A percentile compares a stretch with the other conserved stretches of the same genome.
Evolutionary conservation across 2,888 invertebrate species (phyloP).

Genomic region (Nemapogon koenigi): DNA sequence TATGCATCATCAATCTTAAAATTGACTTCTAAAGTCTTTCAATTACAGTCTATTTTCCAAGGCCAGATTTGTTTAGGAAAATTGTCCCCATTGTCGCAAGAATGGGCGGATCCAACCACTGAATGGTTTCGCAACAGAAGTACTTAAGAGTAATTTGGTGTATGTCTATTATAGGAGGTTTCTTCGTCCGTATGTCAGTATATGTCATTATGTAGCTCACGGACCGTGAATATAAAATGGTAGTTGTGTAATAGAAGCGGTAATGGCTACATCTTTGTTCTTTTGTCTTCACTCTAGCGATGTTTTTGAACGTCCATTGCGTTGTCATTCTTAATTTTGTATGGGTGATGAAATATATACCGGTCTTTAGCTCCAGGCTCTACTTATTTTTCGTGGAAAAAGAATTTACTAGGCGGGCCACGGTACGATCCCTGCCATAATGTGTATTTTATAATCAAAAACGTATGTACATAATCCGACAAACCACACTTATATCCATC

Average conservation of each 20-base stretch:
- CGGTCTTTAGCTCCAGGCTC: no score
- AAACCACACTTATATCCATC: no score
- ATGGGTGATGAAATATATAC: no score
- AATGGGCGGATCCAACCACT: constrained; percentile 48
- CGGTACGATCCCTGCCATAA: no score
- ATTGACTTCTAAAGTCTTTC: no score
- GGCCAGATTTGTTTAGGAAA: no score
- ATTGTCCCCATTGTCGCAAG: constrained; percentile 54
- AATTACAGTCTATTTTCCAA: no score
- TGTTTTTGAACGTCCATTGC: constrained; percentile 43
- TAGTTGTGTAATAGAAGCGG: constrained; percentile 12
- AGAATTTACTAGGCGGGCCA: no score
- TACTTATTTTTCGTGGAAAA: no score
- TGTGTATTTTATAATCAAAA: no score
- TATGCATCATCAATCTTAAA: no score
- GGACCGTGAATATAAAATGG: constrained; percentile 35
- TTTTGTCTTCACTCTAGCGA: constrained; percentile 46
- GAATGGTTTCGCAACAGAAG: constrained; percentile 20
- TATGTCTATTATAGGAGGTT: constrained; percentile 33
- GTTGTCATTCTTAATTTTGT: constrained; percentile 11
- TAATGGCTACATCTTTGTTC: constrained; percentile 49
- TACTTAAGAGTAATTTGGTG: constrained; percentile 40
- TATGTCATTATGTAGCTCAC: constrained; percentile 40
- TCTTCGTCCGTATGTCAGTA: constrained; percentile 17
- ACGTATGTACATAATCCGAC: no score